Evolutionary conservation across 2,888 invertebrate species (phyloP), one percentile per base, ranked within the genome.

Genomic region (Orthosia incerta): DNA sequence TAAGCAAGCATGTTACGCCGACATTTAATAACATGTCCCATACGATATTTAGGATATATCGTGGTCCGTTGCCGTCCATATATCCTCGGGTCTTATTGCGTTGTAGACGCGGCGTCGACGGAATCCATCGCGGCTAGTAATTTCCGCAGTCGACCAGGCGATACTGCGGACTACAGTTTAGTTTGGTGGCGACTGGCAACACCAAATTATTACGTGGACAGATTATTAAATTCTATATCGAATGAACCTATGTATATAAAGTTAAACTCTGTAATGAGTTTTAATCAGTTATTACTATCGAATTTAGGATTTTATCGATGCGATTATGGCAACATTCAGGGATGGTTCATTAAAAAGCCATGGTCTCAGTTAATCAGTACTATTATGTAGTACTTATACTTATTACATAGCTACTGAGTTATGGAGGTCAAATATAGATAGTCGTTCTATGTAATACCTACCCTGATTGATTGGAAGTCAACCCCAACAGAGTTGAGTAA

Each of bases 51-150:
- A 76, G 71, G 56, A 84, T 80, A 84, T 72, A 84, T 77, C 77
- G 75, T 62, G 78, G 80, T 78, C 78, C 78, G 82, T 57, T 62
- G 53, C 61, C 65, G 76, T 78, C 72, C 76, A 48, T 79, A 85
- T 86, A 86, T 87, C 85, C 80, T 76, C 71, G 80, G 77, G 74
- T 70, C 72, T 80, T 84, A 82, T 83, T 86, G 82, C 85, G 75
- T 73, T 81, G 80, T 87, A 80, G 86, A 78, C 80, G 79, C 74
- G 59, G 39, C 69, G 70, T 62, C 56, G 76, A 53, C 88, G 91
- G 88, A 89, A 87, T 86, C 80, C 79, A 81, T 86, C 80, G 86
- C 86, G 88, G 87, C 88, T 84, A 88, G 91, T 91, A 89, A 93
- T 93, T 91, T 93, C 93, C 93, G 92, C 72, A 76, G 51, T 68